Evolutionary conservation across 1,140 invertebrate genomes (phyloP).

Genomic region (Colletes gigas): DNA sequence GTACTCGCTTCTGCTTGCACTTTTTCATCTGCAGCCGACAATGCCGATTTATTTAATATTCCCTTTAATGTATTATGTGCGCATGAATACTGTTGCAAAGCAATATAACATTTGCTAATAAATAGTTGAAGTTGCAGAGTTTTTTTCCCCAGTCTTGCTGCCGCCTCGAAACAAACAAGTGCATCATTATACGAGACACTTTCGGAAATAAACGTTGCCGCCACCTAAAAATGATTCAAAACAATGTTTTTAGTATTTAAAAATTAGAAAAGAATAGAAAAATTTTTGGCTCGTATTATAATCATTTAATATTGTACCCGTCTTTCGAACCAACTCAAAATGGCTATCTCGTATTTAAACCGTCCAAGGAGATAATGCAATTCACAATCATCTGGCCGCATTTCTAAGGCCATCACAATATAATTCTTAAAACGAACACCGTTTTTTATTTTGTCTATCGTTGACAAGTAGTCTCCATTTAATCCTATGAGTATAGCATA

Average conservation of each 20-base stretch:
- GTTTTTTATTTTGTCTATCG: conserved; percentile 87
- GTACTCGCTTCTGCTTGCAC: conserved; percentile 66
- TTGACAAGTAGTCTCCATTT: conserved; percentile 83
- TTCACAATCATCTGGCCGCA: conserved; percentile 85
- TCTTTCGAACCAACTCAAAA: conserved; percentile 86
- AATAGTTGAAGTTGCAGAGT: conserved; percentile 87
- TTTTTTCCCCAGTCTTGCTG: conserved; percentile 85
- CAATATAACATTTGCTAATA: conserved; percentile 87
- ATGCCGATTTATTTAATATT: conserved; percentile 75
- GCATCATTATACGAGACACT: conserved; percentile 86
- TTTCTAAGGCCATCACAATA: conserved; percentile 85
- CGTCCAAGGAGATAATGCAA: conserved; percentile 87
- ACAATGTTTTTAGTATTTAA: neutral
- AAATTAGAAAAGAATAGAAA: neutral
- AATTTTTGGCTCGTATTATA: neutral
- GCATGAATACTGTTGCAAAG: conserved; percentile 80
- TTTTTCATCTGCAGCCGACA: conserved; percentile 79
- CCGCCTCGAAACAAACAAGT: conserved; percentile 84
- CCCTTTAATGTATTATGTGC: conserved; percentile 84
- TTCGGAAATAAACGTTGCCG: conserved; percentile 85
- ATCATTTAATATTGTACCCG: conserved; percentile 80
- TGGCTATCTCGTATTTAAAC: conserved; percentile 86
- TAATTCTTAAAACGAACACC: conserved; percentile 87
- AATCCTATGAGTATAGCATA: conserved; percentile 88
- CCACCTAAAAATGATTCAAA: conserved; percentile 73